phyloP scores from a whole-genome alignment of 2,797 vertebrate genomes.

The Tolypeutes matacus region DNA sequence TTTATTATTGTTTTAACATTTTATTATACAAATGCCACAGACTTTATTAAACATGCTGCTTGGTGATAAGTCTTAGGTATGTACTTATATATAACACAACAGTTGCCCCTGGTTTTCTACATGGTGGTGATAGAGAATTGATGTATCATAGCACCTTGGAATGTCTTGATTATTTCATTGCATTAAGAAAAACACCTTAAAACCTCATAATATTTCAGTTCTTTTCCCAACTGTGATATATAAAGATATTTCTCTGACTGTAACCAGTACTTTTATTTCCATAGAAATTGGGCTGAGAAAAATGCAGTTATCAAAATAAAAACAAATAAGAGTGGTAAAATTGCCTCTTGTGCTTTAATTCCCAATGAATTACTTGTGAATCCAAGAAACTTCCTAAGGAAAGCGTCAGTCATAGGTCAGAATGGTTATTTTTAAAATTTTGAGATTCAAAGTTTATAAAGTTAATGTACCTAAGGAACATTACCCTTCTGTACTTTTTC shows the following conservation, averaged over 20 bases:
- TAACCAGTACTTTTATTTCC: conserved; percentile 85
- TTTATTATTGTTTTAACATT: conserved; percentile 87
- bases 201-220: conserved; percentile 58
- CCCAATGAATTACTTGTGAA: conserved; percentile 75
- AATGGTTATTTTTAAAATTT: conserved; percentile 74
- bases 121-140: conserved; percentile 78
- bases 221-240: conserved; percentile 73
- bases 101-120: conserved; percentile 81
- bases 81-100: conserved; percentile 84
- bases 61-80: conserved; percentile 83
- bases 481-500: conserved; percentile 37
- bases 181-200: conserved; percentile 69
- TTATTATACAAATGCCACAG: conserved; percentile 83
- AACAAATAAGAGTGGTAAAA: conserved; percentile 81
- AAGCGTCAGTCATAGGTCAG: conserved; percentile 75
- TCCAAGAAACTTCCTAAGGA: conserved; percentile 82
- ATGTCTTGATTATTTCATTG: conserved; percentile 80
- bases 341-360: conserved; percentile 73
- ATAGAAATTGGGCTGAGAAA: conserved; percentile 85
- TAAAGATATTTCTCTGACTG: conserved; percentile 81
- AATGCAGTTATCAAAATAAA: conserved; percentile 85
- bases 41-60: conserved; percentile 86
- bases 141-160: conserved; percentile 80
- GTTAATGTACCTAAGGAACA: conserved; percentile 70
- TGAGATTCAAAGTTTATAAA: conserved; percentile 73